phyloP scores from a whole-genome alignment of 2,888 invertebrate species.

The Ectemnius continuus region DNA sequence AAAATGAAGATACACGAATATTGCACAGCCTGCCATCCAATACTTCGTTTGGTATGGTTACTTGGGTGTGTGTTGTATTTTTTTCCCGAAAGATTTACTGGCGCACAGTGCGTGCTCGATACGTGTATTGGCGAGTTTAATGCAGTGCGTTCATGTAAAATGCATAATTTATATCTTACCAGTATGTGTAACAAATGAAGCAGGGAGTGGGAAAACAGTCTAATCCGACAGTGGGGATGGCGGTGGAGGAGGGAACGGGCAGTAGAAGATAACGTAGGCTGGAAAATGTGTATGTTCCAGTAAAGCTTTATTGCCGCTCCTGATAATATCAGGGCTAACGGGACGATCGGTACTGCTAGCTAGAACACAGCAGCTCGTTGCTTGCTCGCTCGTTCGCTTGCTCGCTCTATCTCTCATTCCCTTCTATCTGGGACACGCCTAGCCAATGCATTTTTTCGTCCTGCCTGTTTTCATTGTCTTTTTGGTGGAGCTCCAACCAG shows the following conservation, averaged over 20 bases:
- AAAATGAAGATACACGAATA: too few species aligned
- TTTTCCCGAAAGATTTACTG: too few species aligned
- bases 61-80: too few species aligned
- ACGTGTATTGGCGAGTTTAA: neutral
- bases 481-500: neutral
- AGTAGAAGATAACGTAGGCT: conserved; percentile 4
- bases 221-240: neutral
- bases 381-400: neutral
- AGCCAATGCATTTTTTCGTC: conserved; percentile 5
- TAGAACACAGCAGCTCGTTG: neutral
- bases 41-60: too few species aligned
- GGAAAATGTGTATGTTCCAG: conserved; percentile 6
- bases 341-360: conserved; percentile 1
- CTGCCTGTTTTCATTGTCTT: neutral
- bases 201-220: neutral
- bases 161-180: neutral
- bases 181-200: neutral
- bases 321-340: conserved; percentile 8
- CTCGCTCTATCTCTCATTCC: neutral
- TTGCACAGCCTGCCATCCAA: too few species aligned
- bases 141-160: neutral
- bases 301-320: conserved; percentile 7
- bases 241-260: neutral
- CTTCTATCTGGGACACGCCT: too few species aligned
- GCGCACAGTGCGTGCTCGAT: too few species aligned